A percentile compares a stretch with the other conserved stretches of the same genome.
Conservation (phyloP, 2,113 vertebrate species). For the Lasiurus borealis region DNA sequence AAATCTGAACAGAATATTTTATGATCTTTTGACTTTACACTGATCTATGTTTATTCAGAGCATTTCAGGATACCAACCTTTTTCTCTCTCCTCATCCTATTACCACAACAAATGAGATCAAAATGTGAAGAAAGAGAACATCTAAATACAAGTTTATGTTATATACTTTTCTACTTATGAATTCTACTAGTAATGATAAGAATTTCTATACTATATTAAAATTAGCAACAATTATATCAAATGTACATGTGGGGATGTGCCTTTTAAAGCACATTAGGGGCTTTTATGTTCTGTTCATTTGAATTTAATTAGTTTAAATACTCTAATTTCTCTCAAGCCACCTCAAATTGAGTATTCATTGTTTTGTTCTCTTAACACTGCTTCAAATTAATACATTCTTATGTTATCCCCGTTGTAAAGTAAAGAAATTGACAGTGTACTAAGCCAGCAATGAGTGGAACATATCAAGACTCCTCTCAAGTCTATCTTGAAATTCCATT, state of each 20-base stretch:
- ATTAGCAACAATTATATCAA: not conserved
- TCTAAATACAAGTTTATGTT: not conserved
- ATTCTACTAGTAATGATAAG: not conserved
- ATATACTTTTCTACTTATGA: not conserved
- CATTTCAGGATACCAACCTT: not conserved
- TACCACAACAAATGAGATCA: not conserved
- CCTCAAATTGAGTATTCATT: not conserved
- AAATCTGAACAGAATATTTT: not conserved
- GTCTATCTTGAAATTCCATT: not conserved
- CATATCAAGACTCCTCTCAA: not conserved
- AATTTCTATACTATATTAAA: not conserved
- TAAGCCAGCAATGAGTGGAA: not conserved
- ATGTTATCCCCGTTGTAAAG: not conserved
- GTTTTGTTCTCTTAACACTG: not conserved
- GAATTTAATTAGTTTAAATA: not conserved
- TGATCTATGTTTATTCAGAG: not conserved
- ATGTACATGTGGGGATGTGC: not conserved
- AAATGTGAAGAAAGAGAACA: not conserved
- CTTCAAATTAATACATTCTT: not conserved
- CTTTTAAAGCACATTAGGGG: not conserved
- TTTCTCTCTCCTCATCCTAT: not conserved
- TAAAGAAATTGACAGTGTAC: not conserved
- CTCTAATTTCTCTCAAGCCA: not conserved
- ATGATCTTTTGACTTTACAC: not conserved
- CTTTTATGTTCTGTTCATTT: not conserved